Evolutionary conservation across 2,888 invertebrate genomes (phyloP), one percentile per base, ranked within the genome.

Genomic region (Mythimna lalbum): DNA sequence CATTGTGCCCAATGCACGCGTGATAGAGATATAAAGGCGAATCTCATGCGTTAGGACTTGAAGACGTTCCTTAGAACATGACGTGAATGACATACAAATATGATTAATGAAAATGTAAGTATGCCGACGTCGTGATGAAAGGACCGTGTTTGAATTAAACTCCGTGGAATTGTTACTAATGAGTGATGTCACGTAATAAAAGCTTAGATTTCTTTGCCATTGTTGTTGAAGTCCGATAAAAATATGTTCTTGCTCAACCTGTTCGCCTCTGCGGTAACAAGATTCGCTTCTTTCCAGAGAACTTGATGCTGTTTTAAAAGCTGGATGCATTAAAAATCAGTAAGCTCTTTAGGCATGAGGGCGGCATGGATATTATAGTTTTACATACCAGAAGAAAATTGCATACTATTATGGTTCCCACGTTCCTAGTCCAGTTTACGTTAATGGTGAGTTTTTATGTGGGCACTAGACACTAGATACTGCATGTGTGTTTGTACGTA

Each of bases 1-100:
- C 86, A 90, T 90, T 89, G 88, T 89, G 85, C 85, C 80, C 76
- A 87, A 88, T 86, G 80, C 74, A 76, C 73, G 78, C 76, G 73
- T 79, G 69, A 80, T 84, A 80, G 68, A 74, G 67, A 73, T 72
- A 77, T 83, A 78, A 81, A 81, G 73, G 81, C 75, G 63, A 75
- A 74, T 82, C 43, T 73, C 62, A 70, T 69, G 55, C 74, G 72
- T 73, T 66, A 64, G 62, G 71, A 62, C 70, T 69, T 64, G 61
- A 59, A 69, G 71, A 73, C 52, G 76, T 63, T 76, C 73, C 72
- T 68, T 53, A 74, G 78, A 69, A 78, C 53, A 47, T 69, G 61
- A 73, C 59, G 68, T 74, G 72, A 73, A 82, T 84, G 64, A 69
- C 73, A 69, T 71, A 70, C 67, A 59, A 78, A 79, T 80, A 76